phyloP scores from a whole-genome alignment of 2,888 invertebrate genomes.

The Neria commutata region DNA sequence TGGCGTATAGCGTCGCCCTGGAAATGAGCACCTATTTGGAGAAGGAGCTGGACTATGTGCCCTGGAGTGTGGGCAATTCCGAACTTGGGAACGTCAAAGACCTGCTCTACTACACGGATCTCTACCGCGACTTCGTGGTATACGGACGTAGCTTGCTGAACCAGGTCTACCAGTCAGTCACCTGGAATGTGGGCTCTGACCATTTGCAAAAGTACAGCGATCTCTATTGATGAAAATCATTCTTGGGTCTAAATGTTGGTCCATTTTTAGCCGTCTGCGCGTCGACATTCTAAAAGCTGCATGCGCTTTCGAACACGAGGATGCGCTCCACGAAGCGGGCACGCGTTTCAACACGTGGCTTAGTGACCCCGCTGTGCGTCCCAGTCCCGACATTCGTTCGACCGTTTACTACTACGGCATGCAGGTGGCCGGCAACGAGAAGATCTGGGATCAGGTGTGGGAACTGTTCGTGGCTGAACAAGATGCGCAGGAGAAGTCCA shows the following conservation, averaged over 20 bases:
- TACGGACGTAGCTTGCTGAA: conserved; percentile 68
- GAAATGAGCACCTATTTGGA: conserved; percentile 73
- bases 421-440: conserved; percentile 66
- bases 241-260: conserved; percentile 8
- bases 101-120: conserved; percentile 66
- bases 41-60: conserved; percentile 72
- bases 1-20: conserved; percentile 73
- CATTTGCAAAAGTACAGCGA: conserved; percentile 56
- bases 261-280: conserved; percentile 68
- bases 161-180: conserved; percentile 67
- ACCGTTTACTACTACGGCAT: conserved; percentile 77
- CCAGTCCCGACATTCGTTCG: conserved; percentile 71
- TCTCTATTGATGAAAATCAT: background rate
- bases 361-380: conserved; percentile 56
- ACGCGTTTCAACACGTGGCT: conserved; percentile 71
- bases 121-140: conserved; percentile 65
- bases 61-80: conserved; percentile 75
- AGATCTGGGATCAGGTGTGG: conserved; percentile 80
- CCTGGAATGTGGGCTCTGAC: conserved; percentile 67
- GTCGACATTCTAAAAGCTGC: conserved; percentile 70
- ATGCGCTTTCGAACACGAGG: conserved; percentile 67
- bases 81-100: conserved; percentile 64
- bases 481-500: conserved; percentile 80
- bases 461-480: conserved; percentile 72
- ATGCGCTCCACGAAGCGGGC: conserved; percentile 68